Evolutionary conservation across 2,113 vertebrate genomes (phyloP), one percentile per base, ranked within the genome.

Genomic region (Barbus barbus): DNA sequence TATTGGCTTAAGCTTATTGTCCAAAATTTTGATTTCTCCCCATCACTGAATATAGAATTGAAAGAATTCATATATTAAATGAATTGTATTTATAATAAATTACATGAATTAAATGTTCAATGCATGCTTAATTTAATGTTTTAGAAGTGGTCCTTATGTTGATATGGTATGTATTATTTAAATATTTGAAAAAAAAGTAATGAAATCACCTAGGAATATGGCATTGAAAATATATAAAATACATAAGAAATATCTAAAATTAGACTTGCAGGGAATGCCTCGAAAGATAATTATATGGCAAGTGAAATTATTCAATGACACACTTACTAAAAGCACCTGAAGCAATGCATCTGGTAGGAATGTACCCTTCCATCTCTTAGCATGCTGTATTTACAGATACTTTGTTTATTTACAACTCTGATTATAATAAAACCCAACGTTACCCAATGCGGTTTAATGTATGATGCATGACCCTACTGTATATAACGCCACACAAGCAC

Each of bases 261-360:
- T 18, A 16, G 14, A 16, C 24, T 44, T 6, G 33, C 33, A 61
- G 3, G 58, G 41, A 61, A n/a, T 33, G 11, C 38, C n/a, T 11
- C 9, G 61, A 16, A 78, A 24, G 36, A 41, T n/a, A 58, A 36
- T 46, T 18, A 65, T 22, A 33, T 14, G 28, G 31, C 31, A 46
- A 28, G 0, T 4, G 0, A 65, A 79, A 79, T 63, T 11, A 63
- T 46, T 79, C n/a, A 28, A 1, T 65, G n/a, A 28, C 38, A 18
- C 38, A 26, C 26, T 65, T 18, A 38, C 53, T 46, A 65, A 63
- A 9, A 46, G 38, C 78, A 65, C 78, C 58, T 13, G n/a, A 79
- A 51, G 24, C 41, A 24, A 51, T 67, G 60, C 78, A 81, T 48
- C 60, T 67, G 78, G 6, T 48, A 31, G 24, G 60, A 67, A 48